Base-by-base conservation (phyloP, 2,113 vertebrate species). In the Spheniscus mendiculus region DNA sequence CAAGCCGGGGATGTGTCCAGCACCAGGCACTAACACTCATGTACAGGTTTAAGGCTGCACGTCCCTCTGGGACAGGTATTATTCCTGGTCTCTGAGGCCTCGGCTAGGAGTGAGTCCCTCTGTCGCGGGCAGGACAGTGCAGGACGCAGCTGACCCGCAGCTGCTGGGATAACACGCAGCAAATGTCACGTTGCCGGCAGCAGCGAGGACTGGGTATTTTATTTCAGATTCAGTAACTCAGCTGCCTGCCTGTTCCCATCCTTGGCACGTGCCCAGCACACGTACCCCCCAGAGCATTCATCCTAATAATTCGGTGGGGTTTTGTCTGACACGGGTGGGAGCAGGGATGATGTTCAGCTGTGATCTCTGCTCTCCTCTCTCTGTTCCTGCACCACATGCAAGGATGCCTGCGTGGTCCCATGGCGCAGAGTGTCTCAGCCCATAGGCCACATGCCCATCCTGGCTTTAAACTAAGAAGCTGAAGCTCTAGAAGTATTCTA, bases 91-190 rank as follows among this genome's bases (percentile, higher is more conserved):
- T 25, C 40, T 0, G 0, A 88, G 58, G 26, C 30, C 23, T 88
- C 0, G 0, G 47, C 74, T 63, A 50, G 44, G 15, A 36, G 5
- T 1, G 6, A 59, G 44, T 10, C 44, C 27, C 61, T 7, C n/a
- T 3, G 1, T 23, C 0, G 0, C 1, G 7, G 47, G 40, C 12
- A 40, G 47, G 73, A 30, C 36, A 47, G 67, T 0, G 0, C 29
- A 71, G 52, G 52, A 12, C 2, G 5, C 56, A n/a, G 56, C 22
- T 63, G 65, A 42, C 26, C 23, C 1, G 1, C 59, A 53, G 83
- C 55, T 49, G 21, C 47, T 7, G 2, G 53, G 49, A 14, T 16
- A 56, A 44, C 0, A 1, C 59, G 81, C 74, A 73, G 32, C 44
- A 50, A 70, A 73, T 4, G 3, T 32, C 95, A 11, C 21, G 4